phyloP scores from a whole-genome alignment of 1,140 invertebrate species.

The Hylaeus anthracinus region DNA sequence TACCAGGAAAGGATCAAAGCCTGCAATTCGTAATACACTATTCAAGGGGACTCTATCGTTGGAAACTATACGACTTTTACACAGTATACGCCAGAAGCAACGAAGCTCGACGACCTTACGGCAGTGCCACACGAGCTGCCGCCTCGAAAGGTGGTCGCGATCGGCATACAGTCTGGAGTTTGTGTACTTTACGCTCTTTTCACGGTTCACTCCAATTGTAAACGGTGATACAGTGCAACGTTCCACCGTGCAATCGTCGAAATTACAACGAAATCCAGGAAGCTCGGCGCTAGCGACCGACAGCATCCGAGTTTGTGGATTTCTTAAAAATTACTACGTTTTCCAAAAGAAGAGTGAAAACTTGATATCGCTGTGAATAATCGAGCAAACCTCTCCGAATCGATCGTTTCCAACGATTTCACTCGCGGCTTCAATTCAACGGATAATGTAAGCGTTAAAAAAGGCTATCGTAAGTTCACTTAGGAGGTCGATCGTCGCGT shows the following conservation, averaged over 20 bases:
- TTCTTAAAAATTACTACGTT: too few relatives aligned
- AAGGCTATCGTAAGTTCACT: neutral
- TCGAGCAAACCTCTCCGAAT: neutral
- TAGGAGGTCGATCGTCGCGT: neutral
- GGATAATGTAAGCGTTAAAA: neutral
- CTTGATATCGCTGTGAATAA: neutral
- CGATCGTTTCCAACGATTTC: neutral
- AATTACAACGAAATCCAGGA: neutral
- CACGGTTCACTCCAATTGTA: neutral
- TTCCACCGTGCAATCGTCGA: neutral
- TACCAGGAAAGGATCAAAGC: conserved; percentile 20
- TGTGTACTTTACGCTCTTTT: neutral
- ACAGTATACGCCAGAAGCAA: conserved; percentile 30
- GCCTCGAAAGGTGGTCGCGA: conserved; percentile 54
- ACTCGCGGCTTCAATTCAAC: neutral
- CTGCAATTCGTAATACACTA: conserved; percentile 11
- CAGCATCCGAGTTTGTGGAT: neutral
- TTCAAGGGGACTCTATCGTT: conserved; percentile 7
- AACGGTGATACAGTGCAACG: conserved; percentile 9
- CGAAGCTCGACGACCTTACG: conserved; percentile 61
- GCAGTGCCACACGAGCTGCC: conserved; percentile 54
- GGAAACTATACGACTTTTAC: conserved; percentile 41
- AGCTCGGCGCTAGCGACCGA: neutral
- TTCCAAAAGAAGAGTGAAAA: neutral
- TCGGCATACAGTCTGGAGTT: conserved; percentile 19